These are phyloP conservation scores for Silvanus unidentatus DNA, from an alignment of 2,888 invertebrate species.

Conservation along the genomic window DNA sequence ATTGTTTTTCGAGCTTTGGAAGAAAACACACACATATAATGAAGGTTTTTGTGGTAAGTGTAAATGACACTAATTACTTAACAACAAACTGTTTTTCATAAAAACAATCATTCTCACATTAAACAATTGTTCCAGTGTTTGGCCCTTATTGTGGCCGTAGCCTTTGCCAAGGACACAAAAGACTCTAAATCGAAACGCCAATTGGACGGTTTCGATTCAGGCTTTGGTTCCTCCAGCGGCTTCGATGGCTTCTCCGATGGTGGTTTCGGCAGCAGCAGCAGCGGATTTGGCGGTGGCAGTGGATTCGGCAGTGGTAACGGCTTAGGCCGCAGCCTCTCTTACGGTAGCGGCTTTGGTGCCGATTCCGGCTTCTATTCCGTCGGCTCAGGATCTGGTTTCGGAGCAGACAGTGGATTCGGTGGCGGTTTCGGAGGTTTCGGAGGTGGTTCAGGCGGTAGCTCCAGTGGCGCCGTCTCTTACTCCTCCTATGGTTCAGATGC, in stretches of 20 bases:
- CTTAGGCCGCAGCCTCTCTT: conserved; percentile 3
- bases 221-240: no score
- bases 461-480: neutral
- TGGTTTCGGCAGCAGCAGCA: conserved; percentile 9
- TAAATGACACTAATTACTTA: neutral
- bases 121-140: conserved; percentile 6
- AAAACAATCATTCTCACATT: no score
- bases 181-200: no score
- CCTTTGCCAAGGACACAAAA: no score
- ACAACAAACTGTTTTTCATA: no score
- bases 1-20: neutral
- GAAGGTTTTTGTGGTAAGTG: conserved; percentile 20
- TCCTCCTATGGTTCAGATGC: neutral
- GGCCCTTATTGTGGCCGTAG: no score
- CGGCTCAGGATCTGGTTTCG: neutral
- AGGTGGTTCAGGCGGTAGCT: neutral
- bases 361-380: neutral
- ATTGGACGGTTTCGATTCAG: no score
- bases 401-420: neutral
- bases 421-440: conserved; percentile 2
- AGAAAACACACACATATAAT: conserved; percentile 6
- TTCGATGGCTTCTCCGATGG: no score
- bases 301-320: neutral
- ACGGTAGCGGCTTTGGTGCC: neutral
- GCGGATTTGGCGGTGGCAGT: conserved; percentile 1